Evolutionary conservation across 2,888 invertebrate genomes (phyloP), one percentile per base, ranked within the genome.

Genomic region (Incurvaria masculella): DNA sequence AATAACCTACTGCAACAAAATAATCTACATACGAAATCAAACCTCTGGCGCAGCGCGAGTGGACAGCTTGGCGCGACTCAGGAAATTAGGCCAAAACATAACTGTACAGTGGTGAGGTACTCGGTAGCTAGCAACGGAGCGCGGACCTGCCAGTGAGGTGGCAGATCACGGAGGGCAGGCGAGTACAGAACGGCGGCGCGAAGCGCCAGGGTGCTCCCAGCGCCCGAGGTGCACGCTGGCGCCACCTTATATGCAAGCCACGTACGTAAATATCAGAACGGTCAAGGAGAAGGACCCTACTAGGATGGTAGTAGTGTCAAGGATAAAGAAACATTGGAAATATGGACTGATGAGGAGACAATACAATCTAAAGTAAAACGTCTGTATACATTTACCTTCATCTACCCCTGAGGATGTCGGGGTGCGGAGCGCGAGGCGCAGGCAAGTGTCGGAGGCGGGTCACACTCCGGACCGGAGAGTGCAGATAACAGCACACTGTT

Each of bases 341-440:
- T 16, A 51, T 40, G 51, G 51, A 48, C 52, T 46, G 55, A 44
- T 52, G 27, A 23, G 26, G 18, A 47, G 26, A 4, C 26, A 42
- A n/a, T n/a, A 42, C 26, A 42, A 10, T 42, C 17, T 19, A 42
- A 64, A 62, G 61, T 61, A 59, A 55, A 56, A 54, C 56, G 53
- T 53, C 49, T 53, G 52, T 54, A 56, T 47, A 51, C 61, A 66
- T 68, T 59, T 71, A 84, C 84, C 83, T 84, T 83, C 84, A 84
- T 84, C 83, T 83, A 84, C 83, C 81, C 82, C 82, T 81, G 57
- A 61, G 58, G 64, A 58, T 59, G 59, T 61, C 62, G n/a, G 33
- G 33, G 14, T 4, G 33, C 8, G 33, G 33, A n/a, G 33, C 33
- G 33, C 14, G 33, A 33, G 33, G 33, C 33, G 14, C 23, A 33